Conservation (phyloP, 2,797 vertebrate genomes). For the Spheniscus humboldti region DNA sequence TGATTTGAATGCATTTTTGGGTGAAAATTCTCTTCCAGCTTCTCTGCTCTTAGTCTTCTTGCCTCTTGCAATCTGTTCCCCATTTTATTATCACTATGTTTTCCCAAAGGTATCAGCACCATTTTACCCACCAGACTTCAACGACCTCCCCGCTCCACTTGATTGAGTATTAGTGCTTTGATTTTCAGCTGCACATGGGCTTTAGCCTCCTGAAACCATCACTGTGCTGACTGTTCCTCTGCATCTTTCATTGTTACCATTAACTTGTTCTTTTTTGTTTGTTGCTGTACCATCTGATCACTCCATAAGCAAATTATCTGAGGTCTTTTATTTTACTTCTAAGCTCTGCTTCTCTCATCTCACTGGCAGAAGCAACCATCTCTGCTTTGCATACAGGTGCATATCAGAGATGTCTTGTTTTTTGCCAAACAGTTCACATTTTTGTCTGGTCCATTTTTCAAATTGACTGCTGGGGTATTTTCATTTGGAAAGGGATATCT, state of each 20-base stretch:
- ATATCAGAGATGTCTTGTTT: not conserved
- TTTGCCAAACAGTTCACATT: not conserved
- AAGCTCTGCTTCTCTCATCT: not conserved
- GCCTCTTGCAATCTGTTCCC: not conserved
- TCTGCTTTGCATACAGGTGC: not conserved
- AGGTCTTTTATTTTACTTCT: not conserved
- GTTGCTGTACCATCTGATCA: not conserved
- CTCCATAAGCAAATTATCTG: not conserved
- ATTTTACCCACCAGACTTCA: not conserved
- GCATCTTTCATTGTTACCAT: not conserved
- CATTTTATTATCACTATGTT: not conserved
- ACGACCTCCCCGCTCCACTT: fast-evolving
- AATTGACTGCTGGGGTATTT: not conserved
- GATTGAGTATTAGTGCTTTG: not conserved
- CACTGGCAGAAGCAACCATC: not conserved
- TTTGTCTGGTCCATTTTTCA: not conserved
- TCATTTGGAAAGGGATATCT: not conserved
- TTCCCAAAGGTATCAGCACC: not conserved
- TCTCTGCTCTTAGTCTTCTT: not conserved
- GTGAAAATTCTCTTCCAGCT: not conserved
- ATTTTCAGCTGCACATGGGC: not conserved
- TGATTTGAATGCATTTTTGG: not conserved
- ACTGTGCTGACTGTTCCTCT: not conserved
- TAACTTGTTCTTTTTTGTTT: not conserved
- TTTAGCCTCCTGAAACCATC: not conserved